Evolutionary conservation across 2,797 vertebrate genomes (phyloP), one percentile per base, ranked within the genome.

Genomic region (Spea hammondii): DNA sequence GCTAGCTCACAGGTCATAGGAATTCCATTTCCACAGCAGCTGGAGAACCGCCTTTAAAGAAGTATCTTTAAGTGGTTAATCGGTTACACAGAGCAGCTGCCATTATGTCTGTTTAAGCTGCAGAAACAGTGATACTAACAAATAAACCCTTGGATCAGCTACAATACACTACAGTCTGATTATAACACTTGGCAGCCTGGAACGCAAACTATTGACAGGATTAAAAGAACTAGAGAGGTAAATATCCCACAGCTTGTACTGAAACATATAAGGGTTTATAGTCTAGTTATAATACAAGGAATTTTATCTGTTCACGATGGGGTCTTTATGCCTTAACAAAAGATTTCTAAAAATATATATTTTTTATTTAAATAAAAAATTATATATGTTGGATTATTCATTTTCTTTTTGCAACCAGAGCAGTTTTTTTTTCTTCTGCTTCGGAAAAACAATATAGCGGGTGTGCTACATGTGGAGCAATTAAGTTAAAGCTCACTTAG

Each of bases 211-310:
- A 7, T 69, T 77, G 79, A 74, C 79, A 81, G 54, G 72, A 67
- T 47, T 32, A 57, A 74, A 13, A 76, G 69, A 76, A 68, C 69
- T 13, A 32, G 64, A 72, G 79, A 77, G 70, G 74, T 77, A 77
- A 77, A 81, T 81, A 77, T 72, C 77, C 69, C 53, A 44, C 74
- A 72, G 74, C 64, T 77, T 72, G 74, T 68, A 59, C 74, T 45
- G 74, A 76, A 76, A 76, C 67, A 77, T 81, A 6, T 72, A 70
- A 77, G 72, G 68, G 76, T 76, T 80, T 80, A 80, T 70, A 71
- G 73, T 66, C 50, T 65, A 48, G n/a, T 13, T 50, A 32, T 32
- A 80, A 66, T 65, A 65, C n/a, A 50, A 53, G 65, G 8, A 13
- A 50, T 66, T 59, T 62, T 60, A 60, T 68, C 79, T 76, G 79